Conservation (phyloP, 2,113 vertebrate genomes). For the Tachysurus vachellii region DNA sequence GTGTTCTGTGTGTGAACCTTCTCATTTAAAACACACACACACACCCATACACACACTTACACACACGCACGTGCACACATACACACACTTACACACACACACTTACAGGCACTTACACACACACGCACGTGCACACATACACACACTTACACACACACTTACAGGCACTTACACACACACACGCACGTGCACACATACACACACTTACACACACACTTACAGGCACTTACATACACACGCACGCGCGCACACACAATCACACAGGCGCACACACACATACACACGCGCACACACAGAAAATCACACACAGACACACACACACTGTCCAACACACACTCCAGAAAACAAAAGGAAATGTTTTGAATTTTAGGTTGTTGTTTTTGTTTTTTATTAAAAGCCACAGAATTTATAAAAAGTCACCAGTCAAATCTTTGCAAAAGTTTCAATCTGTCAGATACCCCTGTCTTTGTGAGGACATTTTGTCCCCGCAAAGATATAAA, state of each 20-base stretch:
- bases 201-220: too few species aligned
- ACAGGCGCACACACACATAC: slow-evolving; percentile 20
- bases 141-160: too few species aligned
- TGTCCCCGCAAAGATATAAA: neutral
- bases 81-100: neutral
- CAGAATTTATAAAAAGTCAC: neutral
- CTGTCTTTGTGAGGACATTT: neutral
- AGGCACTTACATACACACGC: too few species aligned
- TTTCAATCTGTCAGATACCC: neutral
- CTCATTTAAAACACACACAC: slow-evolving; percentile 7
- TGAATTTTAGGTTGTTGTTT: neutral
- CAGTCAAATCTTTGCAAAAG: neutral
- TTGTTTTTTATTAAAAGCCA: neutral
- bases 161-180: too few species aligned
- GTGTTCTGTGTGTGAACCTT: slow-evolving; percentile 13
- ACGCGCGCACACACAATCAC: neutral
- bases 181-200: too few species aligned
- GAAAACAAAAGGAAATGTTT: neutral
- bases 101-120: too few species aligned
- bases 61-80: neutral
- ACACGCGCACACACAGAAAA: neutral
- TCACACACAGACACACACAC: neutral
- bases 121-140: too few species aligned
- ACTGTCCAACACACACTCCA: neutral
- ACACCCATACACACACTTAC: slow-evolving; percentile 22